Conservation (phyloP, 1,140 invertebrate genomes). For the Leptinotarsa undecemlineata region DNA sequence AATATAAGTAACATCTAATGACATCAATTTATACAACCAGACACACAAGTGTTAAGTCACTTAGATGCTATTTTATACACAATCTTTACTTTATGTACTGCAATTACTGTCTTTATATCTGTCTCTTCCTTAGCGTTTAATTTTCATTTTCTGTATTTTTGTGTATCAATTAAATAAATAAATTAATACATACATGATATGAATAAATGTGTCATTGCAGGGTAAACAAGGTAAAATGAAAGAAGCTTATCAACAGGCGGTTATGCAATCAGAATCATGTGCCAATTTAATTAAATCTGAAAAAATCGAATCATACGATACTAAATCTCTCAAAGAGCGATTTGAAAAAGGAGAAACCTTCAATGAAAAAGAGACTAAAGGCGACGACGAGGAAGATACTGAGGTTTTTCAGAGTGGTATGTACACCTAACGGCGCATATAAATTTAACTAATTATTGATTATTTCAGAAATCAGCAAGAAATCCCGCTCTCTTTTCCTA, state of each 20-base stretch:
- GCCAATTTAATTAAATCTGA: constrained; percentile 48
- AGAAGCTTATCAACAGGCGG: constrained; percentile 88
- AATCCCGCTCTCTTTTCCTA: constrained; percentile 82
- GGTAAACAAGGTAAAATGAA: constrained; percentile 89
- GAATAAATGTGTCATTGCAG: constrained; percentile 51
- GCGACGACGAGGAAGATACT: constrained; percentile 69
- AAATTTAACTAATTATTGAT: constrained; percentile 13
- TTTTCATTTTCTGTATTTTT: too few species aligned
- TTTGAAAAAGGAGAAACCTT: constrained; percentile 81
- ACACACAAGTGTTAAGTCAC: too few species aligned
- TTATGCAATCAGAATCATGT: constrained; percentile 69
- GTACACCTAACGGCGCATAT: constrained; percentile 3
- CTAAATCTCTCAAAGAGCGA: constrained; percentile 75
- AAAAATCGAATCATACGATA: constrained; percentile 62
- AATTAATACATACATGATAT: too few species aligned
- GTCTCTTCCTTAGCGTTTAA: too few species aligned
- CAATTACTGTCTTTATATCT: too few species aligned
- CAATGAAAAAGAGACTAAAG: constrained; percentile 63
- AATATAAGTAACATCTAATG: too few species aligned
- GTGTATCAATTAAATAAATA: too few species aligned
- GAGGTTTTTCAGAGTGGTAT: constrained; percentile 82
- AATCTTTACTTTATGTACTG: too few species aligned
- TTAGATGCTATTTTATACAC: too few species aligned
- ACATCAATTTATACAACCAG: too few species aligned
- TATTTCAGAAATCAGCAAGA: constrained; percentile 77